A percentile compares a stretch with the other conserved stretches of the same genome.
These are phyloP conservation scores for Hecatera dysodea DNA, from an alignment of 2,888 invertebrate genomes.

Conservation along the genomic window DNA sequence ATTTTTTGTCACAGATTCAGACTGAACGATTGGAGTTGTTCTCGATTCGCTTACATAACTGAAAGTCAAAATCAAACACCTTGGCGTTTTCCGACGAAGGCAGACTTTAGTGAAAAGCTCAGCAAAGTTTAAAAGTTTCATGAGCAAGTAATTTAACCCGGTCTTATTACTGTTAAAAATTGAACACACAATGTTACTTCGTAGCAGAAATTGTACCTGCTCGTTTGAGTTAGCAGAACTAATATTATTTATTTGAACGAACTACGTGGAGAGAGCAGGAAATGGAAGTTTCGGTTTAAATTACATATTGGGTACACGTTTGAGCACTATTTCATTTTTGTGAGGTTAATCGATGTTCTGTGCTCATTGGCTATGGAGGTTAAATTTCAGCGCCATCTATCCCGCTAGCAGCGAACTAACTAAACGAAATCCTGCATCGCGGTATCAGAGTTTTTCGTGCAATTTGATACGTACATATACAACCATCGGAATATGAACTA, in stretches of 20 bases:
- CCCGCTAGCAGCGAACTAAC: too few relatives aligned
- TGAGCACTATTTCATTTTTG: background rate
- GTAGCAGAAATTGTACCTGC: slow-evolving; percentile 14
- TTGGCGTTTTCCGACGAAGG: background rate
- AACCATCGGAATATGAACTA: too few relatives aligned
- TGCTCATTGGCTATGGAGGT: too few relatives aligned
- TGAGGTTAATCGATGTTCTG: too few relatives aligned
- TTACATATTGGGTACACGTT: background rate
- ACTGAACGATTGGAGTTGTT: background rate
- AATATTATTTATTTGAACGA: slow-evolving; percentile 20
- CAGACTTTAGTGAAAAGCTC: background rate
- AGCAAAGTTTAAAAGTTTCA: slow-evolving; percentile 4
- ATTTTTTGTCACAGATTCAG: background rate
- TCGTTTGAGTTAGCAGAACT: slow-evolving; percentile 17
- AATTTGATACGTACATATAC: too few relatives aligned
- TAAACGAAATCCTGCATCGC: too few relatives aligned
- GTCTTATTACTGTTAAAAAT: slow-evolving; percentile 23
- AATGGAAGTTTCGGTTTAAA: background rate
- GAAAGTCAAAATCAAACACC: slow-evolving; percentile 5
- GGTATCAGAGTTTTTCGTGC: too few relatives aligned
- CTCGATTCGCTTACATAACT: background rate
- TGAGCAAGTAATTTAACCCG: slow-evolving; percentile 17
- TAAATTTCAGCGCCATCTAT: too few relatives aligned
- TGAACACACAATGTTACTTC: slow-evolving; percentile 5
- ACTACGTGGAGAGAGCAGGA: background rate